Evolutionary conservation across 1,140 invertebrate genomes (phyloP).

Genomic region (Neodiprion pinetum): DNA sequence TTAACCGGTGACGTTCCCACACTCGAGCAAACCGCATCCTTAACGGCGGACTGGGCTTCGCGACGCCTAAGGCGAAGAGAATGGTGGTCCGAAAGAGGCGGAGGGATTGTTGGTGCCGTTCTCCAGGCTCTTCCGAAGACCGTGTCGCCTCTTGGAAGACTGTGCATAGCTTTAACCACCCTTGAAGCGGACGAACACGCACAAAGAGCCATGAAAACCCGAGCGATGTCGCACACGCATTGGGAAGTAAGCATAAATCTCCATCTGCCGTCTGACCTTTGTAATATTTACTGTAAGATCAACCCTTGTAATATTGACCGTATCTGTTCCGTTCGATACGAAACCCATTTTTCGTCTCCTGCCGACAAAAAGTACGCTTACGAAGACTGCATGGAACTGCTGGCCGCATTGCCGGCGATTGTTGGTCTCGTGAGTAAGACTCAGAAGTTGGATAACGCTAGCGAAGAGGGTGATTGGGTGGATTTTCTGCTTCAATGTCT

Average conservation of each 20-base stretch:
- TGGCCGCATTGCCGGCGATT: constrained; percentile 46
- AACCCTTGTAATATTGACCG: too few species aligned
- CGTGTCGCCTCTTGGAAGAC: constrained; percentile 34
- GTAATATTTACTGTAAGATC: too few species aligned
- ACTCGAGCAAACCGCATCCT: constrained; percentile 40
- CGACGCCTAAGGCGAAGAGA: constrained; percentile 37
- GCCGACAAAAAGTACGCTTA: constrained; percentile 36
- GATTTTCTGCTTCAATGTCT: constrained; percentile 42
- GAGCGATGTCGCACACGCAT: constrained; percentile 35
- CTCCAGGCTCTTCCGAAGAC: constrained; percentile 38
- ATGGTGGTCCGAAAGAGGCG: constrained; percentile 39
- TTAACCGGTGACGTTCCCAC: constrained; percentile 50
- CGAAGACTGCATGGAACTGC: constrained; percentile 49
- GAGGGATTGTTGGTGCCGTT: constrained; percentile 36
- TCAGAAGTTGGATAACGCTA: constrained; percentile 20
- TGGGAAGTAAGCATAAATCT: constrained; percentile 42
- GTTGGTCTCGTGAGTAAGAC: constrained; percentile 36
- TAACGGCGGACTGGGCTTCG: constrained; percentile 43
- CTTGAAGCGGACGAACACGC: constrained; percentile 36
- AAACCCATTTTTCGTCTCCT: not conserved
- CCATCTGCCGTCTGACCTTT: too few species aligned
- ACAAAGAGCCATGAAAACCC: constrained; percentile 26
- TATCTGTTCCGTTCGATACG: too few species aligned
- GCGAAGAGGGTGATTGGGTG: constrained; percentile 40
- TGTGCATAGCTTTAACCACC: constrained; percentile 41